Evolutionary conservation across 2,888 invertebrate species (phyloP).

Genomic region (Drosophila diplacantha): DNA sequence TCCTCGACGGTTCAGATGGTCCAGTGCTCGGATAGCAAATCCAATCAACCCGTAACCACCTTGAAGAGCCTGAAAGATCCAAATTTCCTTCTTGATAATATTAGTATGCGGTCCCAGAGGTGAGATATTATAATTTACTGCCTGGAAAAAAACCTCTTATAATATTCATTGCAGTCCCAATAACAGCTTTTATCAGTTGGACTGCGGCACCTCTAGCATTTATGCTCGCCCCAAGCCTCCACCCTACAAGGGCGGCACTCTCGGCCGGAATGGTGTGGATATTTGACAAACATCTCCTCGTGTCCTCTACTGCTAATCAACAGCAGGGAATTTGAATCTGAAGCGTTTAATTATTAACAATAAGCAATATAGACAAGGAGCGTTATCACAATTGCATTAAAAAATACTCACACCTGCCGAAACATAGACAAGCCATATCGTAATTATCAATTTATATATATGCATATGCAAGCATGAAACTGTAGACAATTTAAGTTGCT

Average conservation of each 20-base stretch:
- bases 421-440: conserved; percentile 35
- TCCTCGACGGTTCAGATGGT: conserved; percentile 81
- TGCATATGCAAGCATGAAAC: conserved; percentile 18
- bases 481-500: conserved; percentile 32
- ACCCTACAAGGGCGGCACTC: conserved; percentile 75
- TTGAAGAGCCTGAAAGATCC: conserved; percentile 81
- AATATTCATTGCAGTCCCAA: conserved; percentile 78
- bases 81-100: conserved; percentile 76
- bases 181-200: conserved; percentile 79
- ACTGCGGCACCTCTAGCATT: conserved; percentile 78
- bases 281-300: conserved; percentile 78
- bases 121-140: conserved; percentile 19
- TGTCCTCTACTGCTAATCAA: conserved; percentile 75
- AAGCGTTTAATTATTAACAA: not conserved
- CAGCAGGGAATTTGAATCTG: not conserved
- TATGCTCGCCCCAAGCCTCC: conserved; percentile 77
- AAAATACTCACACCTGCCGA: conserved; percentile 32
- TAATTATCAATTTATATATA: conserved; percentile 31
- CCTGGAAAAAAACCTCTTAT: not conserved
- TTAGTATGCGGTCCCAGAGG: conserved; percentile 77
- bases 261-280: conserved; percentile 73
- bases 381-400: conserved; percentile 27
- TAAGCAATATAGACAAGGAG: conserved; percentile 36
- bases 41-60: conserved; percentile 81
- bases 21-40: conserved; percentile 80